Evolutionary conservation across 2,113 vertebrate genomes (phyloP).

Genomic region (Uropsilus gracilis): DNA sequence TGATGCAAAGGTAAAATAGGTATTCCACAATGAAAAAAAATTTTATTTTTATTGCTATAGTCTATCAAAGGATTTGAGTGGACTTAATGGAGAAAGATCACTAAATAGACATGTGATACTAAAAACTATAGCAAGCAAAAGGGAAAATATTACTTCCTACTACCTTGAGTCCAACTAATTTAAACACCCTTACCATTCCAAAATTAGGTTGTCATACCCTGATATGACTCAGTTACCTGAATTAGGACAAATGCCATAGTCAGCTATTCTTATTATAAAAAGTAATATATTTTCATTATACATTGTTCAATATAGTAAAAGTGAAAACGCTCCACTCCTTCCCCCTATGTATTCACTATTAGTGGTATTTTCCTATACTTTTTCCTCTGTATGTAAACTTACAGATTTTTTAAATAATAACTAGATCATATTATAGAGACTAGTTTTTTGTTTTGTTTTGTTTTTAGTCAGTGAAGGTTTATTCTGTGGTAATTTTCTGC

Average conservation of each 20-base stretch:
- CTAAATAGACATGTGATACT: neutral
- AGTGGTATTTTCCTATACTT: neutral
- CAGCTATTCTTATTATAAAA: slow-evolving; percentile 9
- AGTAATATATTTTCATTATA: slow-evolving; percentile 41
- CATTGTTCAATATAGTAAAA: slow-evolving; percentile 2
- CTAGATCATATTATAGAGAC: neutral
- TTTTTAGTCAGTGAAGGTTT: neutral
- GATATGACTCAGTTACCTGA: neutral
- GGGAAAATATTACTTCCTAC: neutral
- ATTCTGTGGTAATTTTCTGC: slow-evolving; percentile 11
- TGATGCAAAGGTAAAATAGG: neutral
- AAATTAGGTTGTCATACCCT: slow-evolving; percentile 23
- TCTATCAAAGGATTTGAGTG: neutral
- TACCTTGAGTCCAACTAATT: neutral
- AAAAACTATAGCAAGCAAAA: neutral
- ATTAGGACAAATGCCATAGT: neutral
- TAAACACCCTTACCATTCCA: neutral
- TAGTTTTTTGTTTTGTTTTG: too few species aligned
- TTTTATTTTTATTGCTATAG: neutral
- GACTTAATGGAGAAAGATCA: neutral
- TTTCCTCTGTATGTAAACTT: slow-evolving; percentile 12
- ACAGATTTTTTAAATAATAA: slow-evolving; percentile 31
- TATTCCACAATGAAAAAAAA: neutral
- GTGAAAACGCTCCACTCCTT: neutral
- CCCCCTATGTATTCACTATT: slow-evolving; percentile 21